Evolutionary conservation across 2,888 invertebrate genomes (phyloP), one percentile per base, ranked within the genome.

Genomic region (Sympetrum striolatum): DNA sequence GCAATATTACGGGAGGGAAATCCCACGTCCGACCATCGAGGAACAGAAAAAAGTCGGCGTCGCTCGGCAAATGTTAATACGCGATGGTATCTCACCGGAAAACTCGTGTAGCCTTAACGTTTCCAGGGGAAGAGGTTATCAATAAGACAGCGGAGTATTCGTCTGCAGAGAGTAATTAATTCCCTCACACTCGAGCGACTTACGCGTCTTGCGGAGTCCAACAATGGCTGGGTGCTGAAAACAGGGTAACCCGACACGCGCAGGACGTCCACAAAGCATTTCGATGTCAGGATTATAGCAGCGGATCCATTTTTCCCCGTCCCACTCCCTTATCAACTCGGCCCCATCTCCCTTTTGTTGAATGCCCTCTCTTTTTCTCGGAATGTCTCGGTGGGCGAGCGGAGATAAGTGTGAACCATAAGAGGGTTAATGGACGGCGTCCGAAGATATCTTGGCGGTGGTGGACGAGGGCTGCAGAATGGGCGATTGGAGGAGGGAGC

Each of bases 321-420:
- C 73, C 31, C 14, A 12, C 35, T 37, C 39, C 35, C n/a, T 64
- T 86, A 86, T 86, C 86, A 35, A 12, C 14, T 37, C 60, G 86
- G 86, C 86, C 86, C n/a, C 86, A 86, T 86, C 86, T 86, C 86
- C 86, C 60, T 60, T 60, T 86, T 86, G 86, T 64, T 86, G 86
- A 82, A 82, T 86, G 37, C 86, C 60, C 86, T 86, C 15, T 64
- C 86, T 60, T 86, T 86, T 86, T 86, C 86, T 60, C 60, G 58
- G 82, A 82, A 82, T 82, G 86, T 86, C 86, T 37, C 64, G 60
- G 82, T 58, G 58, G 31, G 86, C 35, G 53, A 60, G 58, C 1
- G 60, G 35, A 35, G 86, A 64, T 64, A 86, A 86, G 86, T 86
- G 60, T 64, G 86, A 64, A 22, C 86, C 86, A 64, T 86, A 86